Conservation (phyloP, 64 coral and sea anemone genomes). For the Porites lutea region DNA sequence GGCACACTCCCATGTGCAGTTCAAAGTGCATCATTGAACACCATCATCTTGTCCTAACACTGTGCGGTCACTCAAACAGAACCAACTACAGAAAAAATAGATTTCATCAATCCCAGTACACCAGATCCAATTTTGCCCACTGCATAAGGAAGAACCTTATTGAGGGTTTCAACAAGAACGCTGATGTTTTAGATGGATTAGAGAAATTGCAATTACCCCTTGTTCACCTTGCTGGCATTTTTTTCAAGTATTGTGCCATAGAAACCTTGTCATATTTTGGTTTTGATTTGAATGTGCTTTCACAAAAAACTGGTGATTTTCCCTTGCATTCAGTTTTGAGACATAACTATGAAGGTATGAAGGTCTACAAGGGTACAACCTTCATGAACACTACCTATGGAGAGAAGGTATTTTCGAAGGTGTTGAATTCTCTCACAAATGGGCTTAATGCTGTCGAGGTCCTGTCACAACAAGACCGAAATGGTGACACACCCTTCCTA, state of each 20-base stretch:
- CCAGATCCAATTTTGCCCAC: background rate
- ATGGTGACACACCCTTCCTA: constrained; percentile 20
- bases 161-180: background rate
- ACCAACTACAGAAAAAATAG: background rate
- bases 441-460: background rate
- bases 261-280: background rate
- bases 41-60: background rate
- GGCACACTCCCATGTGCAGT: constrained; percentile 19
- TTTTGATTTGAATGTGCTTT: background rate
- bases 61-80: background rate
- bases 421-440: background rate
- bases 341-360: background rate
- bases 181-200: constrained; percentile 8
- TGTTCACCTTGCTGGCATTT: constrained; percentile 15
- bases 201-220: background rate
- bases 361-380: constrained; percentile 1
- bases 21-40: background rate
- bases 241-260: background rate
- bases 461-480: background rate
- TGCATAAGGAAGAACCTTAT: constrained; percentile 4
- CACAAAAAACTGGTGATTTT: constrained; percentile 17
- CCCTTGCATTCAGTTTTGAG: constrained; percentile 18
- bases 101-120: too few relatives aligned
- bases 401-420: background rate
- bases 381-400: background rate